Evolutionary conservation across 2,797 vertebrate species (phyloP).

Genomic region (Rhyacichthys aspro): DNA sequence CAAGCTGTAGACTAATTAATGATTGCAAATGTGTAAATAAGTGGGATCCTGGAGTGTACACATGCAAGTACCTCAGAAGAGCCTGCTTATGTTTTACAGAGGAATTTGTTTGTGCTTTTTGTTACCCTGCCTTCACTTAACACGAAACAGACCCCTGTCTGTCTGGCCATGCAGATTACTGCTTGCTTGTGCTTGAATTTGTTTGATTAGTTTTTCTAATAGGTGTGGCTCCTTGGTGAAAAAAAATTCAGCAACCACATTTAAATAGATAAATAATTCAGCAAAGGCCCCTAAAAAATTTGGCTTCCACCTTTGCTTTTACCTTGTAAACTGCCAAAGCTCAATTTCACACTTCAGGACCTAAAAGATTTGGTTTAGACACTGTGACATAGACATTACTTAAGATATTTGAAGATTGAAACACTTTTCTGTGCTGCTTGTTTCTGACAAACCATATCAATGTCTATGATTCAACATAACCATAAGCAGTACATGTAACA

Average conservation of each 20-base stretch:
- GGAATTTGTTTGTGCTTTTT: constrained; percentile 32
- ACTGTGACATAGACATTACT: no score
- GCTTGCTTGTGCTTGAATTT: no score
- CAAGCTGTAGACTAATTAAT: constrained; percentile 39
- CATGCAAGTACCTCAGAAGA: constrained; percentile 28
- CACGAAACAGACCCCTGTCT: constrained; percentile 40
- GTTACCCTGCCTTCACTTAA: constrained; percentile 38
- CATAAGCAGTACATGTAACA: neutral
- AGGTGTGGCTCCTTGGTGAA: constrained; percentile 7
- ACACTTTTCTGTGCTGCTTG: neutral
- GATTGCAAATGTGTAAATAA: constrained; percentile 48
- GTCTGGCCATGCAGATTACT: constrained; percentile 4
- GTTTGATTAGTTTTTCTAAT: no score
- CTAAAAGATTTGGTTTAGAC: no score
- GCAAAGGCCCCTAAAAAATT: no score
- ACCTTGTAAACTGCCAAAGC: no score
- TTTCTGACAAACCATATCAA: constrained; percentile 7
- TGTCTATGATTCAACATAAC: constrained; percentile 14
- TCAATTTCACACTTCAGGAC: neutral
- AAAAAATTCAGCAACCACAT: constrained; percentile 14
- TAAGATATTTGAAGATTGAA: neutral
- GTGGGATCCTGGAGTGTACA: constrained; percentile 29
- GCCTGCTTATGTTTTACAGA: constrained; percentile 29
- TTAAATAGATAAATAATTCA: constrained; percentile 6
- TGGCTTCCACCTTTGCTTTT: no score